Conservation (phyloP, 2,113 vertebrate genomes). For the Leuciscus idus region DNA sequence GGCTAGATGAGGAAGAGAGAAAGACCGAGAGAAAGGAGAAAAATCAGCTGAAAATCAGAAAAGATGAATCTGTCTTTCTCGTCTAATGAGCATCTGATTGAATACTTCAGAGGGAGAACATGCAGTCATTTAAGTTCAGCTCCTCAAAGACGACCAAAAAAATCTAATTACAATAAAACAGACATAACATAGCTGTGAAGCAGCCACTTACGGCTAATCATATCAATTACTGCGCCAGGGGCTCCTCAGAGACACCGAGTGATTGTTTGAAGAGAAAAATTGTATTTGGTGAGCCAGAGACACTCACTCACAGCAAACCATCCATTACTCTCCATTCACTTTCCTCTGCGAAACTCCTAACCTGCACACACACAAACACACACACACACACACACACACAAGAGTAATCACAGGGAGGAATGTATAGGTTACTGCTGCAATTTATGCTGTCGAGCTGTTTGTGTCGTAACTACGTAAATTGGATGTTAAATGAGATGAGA, state of each 20-base stretch:
- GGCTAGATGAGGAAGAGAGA: slow-evolving; percentile 64
- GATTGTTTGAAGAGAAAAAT: slow-evolving; percentile 61
- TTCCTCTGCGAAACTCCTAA: neutral
- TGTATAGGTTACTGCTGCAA: slow-evolving; percentile 9
- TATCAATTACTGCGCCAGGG: slow-evolving; percentile 67
- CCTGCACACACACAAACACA: neutral
- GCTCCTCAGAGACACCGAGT: slow-evolving; percentile 49
- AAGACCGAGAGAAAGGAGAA: slow-evolving; percentile 60
- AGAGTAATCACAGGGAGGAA: neutral
- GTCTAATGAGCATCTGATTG: slow-evolving; percentile 73
- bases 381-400: neutral
- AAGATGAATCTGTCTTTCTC: slow-evolving; percentile 64
- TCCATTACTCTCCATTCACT: slow-evolving; percentile 40
- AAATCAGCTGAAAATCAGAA: slow-evolving; percentile 69
- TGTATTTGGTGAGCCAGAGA: slow-evolving; percentile 51
- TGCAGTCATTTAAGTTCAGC: slow-evolving; percentile 69
- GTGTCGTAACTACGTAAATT: slow-evolving; percentile 25
- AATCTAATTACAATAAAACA: slow-evolving; percentile 71
- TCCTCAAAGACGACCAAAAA: slow-evolving; percentile 64
- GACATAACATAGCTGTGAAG: slow-evolving; percentile 69
- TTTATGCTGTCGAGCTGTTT: neutral
- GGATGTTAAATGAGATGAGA: slow-evolving; percentile 28
- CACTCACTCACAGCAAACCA: slow-evolving; percentile 37
- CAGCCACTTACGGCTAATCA: slow-evolving; percentile 72
- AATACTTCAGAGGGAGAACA: slow-evolving; percentile 73